phyloP scores from a whole-genome alignment of 2,113 vertebrate species.

The Daubentonia madagascariensis region DNA sequence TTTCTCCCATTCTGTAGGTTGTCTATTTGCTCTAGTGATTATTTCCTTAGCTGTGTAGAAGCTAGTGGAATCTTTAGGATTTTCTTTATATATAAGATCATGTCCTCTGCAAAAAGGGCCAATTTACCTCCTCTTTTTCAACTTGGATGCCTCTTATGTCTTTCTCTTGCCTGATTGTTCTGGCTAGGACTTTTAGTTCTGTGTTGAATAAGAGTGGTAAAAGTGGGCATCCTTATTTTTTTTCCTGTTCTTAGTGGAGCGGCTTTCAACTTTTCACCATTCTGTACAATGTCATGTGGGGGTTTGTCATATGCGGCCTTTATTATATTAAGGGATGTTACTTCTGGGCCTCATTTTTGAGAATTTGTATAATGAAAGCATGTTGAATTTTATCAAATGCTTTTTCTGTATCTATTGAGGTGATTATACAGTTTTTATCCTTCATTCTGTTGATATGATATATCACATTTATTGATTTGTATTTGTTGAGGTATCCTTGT shows the following conservation, averaged over 20 bases:
- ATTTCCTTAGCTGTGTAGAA: too few species aligned
- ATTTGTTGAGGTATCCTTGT: neutral
- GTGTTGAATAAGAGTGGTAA: neutral
- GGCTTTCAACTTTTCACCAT: neutral
- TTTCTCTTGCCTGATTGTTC: neutral
- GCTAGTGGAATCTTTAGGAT: too few species aligned
- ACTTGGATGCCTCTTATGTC: neutral
- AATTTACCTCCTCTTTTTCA: neutral
- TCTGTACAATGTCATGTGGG: neutral
- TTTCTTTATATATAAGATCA: neutral
- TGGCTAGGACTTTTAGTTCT: neutral
- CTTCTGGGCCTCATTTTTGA: neutral
- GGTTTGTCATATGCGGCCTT: neutral
- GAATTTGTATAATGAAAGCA: neutral
- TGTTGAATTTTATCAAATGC: neutral
- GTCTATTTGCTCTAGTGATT: too few species aligned
- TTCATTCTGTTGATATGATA: neutral
- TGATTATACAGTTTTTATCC: neutral
- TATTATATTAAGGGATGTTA: neutral
- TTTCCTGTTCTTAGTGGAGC: neutral
- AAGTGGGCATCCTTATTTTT: neutral
- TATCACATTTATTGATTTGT: neutral
- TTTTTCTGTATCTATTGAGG: neutral
- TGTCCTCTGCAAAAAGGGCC: neutral
- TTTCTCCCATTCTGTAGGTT: too few species aligned